Evolutionary conservation across 2,888 invertebrate species (phyloP).

Genomic region (Bhutanitis thaidina): DNA sequence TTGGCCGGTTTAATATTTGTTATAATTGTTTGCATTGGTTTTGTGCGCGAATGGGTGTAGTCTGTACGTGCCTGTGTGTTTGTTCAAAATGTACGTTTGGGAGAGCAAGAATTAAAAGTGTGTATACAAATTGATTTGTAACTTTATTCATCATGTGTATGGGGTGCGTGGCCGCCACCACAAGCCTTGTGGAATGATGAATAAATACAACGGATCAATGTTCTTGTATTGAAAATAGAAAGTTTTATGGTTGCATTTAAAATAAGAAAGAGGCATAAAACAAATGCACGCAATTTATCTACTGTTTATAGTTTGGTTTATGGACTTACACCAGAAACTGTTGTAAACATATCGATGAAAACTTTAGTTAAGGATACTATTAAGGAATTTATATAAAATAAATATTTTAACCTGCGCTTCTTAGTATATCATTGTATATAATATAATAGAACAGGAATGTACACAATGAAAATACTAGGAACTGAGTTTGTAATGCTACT

Average conservation of each 20-base stretch:
- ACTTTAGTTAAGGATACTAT: too few relatives aligned
- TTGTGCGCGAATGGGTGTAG: conserved; percentile 11
- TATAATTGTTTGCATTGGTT: not conserved
- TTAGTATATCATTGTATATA: too few relatives aligned
- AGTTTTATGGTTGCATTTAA: not conserved
- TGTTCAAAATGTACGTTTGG: conserved; percentile 18
- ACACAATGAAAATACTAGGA: too few relatives aligned
- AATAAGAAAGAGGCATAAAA: not conserved
- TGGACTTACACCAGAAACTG: too few relatives aligned
- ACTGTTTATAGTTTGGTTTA: not conserved
- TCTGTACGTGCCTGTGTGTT: conserved; percentile 20
- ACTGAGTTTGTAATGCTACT: too few relatives aligned
- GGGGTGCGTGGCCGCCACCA: conserved; percentile 71
- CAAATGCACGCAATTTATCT: not conserved
- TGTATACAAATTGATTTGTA: conserved; percentile 26
- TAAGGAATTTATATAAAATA: too few relatives aligned
- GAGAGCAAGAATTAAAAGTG: too few relatives aligned
- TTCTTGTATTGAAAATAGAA: not conserved
- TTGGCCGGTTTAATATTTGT: too few relatives aligned
- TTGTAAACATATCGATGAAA: too few relatives aligned
- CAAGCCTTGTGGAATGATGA: conserved; percentile 45
- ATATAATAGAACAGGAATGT: too few relatives aligned
- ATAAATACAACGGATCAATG: conserved; percentile 26
- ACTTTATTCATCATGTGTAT: conserved; percentile 42
- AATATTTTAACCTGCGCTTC: too few relatives aligned